phyloP scores from a whole-genome alignment of 1,140 invertebrate species.

The Wasmannia auropunctata region DNA sequence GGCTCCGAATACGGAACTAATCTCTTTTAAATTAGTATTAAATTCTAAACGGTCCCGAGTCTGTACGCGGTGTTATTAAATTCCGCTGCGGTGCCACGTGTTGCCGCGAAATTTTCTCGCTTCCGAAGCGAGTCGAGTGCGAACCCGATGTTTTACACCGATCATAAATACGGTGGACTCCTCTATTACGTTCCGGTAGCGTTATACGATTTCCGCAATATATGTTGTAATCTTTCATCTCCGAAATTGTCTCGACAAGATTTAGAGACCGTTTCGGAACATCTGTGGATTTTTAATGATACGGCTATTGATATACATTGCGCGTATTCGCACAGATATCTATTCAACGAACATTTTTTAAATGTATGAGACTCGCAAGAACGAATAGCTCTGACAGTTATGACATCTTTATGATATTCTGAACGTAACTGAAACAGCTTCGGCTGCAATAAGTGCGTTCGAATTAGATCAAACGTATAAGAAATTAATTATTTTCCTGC shows the following conservation, averaged over 20 bases:
- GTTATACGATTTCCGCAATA: slow-evolving; percentile 50
- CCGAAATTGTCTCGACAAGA: slow-evolving; percentile 43
- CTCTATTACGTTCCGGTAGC: slow-evolving; percentile 35
- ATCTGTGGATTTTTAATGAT: slow-evolving; percentile 45
- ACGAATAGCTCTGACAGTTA: neutral
- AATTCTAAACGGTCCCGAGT: slow-evolving; percentile 71
- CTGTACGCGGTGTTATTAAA: slow-evolving; percentile 73
- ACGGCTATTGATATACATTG: slow-evolving; percentile 12
- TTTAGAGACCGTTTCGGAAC: slow-evolving; percentile 50
- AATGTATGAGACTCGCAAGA: neutral
- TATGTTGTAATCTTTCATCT: slow-evolving; percentile 51
- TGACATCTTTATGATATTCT: neutral
- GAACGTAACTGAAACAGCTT: neutral
- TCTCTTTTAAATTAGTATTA: slow-evolving; percentile 81
- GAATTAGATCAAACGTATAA: neutral
- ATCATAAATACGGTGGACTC: slow-evolving; percentile 59
- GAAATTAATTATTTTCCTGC: neutral
- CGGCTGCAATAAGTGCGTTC: neutral
- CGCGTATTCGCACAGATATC: neutral
- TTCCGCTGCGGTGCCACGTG: slow-evolving; percentile 62
- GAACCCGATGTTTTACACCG: slow-evolving; percentile 46
- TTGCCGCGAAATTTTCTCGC: slow-evolving; percentile 49
- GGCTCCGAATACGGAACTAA: slow-evolving; percentile 75
- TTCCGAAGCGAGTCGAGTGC: neutral
- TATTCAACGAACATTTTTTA: neutral